Percentiles rank a stretch among this genome's conserved stretches.
phyloP scores from a whole-genome alignment of 2,797 vertebrate species.

The Lepus oiostolus region DNA sequence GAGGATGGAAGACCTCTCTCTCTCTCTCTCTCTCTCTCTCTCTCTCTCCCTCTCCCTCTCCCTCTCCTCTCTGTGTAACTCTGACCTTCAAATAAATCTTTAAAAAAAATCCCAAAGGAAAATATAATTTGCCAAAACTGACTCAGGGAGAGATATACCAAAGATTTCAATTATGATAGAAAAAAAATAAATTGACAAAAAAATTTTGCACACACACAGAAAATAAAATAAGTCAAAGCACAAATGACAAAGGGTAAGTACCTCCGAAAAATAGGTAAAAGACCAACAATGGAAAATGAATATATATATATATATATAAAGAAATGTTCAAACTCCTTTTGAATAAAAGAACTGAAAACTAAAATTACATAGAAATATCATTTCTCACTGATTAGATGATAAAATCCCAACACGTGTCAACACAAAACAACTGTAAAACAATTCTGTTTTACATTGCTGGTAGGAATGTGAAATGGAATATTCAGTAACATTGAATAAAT shows the following conservation, averaged over 20 bases:
- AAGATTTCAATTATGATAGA: conserved; percentile 62
- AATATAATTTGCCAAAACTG: conserved; percentile 57
- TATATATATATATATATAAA: neutral
- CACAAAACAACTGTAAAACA: neutral
- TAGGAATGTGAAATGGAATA: neutral
- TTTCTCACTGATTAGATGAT: neutral
- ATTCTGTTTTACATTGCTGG: neutral
- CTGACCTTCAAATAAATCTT: no score
- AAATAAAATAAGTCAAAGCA: conserved; percentile 28
- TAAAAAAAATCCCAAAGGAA: neutral
- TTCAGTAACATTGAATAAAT: neutral
- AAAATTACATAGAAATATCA: neutral
- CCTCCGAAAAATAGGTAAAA: neutral
- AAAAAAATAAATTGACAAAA: conserved; percentile 62
- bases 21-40: no score
- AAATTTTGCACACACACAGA: neutral
- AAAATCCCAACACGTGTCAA: neutral
- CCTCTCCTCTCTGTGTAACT: no score
- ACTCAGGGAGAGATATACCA: conserved; percentile 37
- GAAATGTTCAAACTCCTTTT: conserved; percentile 22
- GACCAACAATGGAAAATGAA: neutral
- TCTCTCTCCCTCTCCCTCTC: no score
- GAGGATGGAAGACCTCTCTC: no score
- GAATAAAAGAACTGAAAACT: conserved; percentile 27
- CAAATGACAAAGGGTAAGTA: conserved; percentile 30